Evolutionary conservation across 2,113 vertebrate species (phyloP).

Genomic region (Vanacampus margaritifer): DNA sequence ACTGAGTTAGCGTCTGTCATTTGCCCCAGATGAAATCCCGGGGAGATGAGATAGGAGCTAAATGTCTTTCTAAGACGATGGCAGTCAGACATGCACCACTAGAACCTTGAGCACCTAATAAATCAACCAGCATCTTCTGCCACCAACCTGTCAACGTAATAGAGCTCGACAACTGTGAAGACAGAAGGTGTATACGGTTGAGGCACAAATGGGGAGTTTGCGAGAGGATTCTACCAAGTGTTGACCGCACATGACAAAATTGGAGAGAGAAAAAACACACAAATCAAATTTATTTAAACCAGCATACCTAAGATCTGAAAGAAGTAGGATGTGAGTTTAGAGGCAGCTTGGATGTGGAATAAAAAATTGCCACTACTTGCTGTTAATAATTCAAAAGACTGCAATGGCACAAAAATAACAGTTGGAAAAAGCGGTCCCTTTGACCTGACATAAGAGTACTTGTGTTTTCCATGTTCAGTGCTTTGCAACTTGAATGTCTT

Average conservation of each 20-base stretch:
- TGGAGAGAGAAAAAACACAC: neutral
- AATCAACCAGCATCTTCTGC: constrained; percentile 63
- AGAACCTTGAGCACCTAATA: constrained; percentile 63
- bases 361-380: constrained; percentile 53
- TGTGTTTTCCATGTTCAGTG: constrained; percentile 27
- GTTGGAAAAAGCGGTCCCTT: constrained; percentile 33
- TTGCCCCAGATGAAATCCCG: constrained; percentile 24
- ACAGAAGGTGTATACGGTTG: constrained; percentile 57
- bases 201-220: constrained; percentile 37
- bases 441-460: constrained; percentile 34
- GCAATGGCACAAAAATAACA: constrained; percentile 67
- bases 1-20: constrained; percentile 7
- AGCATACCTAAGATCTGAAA: constrained; percentile 46
- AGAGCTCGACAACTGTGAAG: constrained; percentile 58
- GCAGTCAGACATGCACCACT: constrained; percentile 58
- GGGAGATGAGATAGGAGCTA: constrained; percentile 31
- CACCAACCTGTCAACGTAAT: constrained; percentile 68
- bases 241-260: constrained; percentile 41
- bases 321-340: constrained; percentile 27
- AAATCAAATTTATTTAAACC: constrained; percentile 28
- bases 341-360: constrained; percentile 45
- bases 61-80: constrained; percentile 49
- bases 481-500: neutral
- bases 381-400: constrained; percentile 63
- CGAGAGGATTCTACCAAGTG: constrained; percentile 21